Percentiles rank a stretch among this genome's conserved stretches.
phyloP scores from a whole-genome alignment of 2,797 vertebrate genomes.

The Catostomus latipinnis region DNA sequence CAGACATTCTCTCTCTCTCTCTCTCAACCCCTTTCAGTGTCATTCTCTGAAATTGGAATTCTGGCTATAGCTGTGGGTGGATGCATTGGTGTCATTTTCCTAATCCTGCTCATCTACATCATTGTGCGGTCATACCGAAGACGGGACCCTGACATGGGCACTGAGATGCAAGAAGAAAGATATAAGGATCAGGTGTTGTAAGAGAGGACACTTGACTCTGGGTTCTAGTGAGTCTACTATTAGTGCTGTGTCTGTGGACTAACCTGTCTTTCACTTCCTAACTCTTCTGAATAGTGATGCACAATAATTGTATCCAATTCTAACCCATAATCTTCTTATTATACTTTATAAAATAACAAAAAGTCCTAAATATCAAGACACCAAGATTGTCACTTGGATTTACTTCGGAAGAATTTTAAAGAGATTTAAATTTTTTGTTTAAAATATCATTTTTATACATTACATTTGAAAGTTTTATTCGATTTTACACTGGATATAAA shows the following conservation, averaged over 20 bases:
- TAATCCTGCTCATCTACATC: conserved; percentile 76
- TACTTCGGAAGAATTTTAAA: no score
- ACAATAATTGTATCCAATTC: no score
- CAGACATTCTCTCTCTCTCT: no score
- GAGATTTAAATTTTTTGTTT: no score
- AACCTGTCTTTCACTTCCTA: background rate
- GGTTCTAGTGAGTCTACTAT: background rate
- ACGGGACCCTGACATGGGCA: conserved; percentile 53
- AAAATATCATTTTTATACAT: no score
- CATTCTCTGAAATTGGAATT: conserved; percentile 84
- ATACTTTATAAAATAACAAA: no score
- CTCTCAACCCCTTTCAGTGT: conserved; percentile 38
- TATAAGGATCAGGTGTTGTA: conserved; percentile 69
- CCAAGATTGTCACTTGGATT: no score
- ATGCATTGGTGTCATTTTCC: conserved; percentile 78
- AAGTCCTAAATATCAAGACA: no score
- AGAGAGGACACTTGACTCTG: conserved; percentile 45
- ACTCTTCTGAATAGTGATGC: no score
- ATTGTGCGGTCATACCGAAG: conserved; percentile 70
- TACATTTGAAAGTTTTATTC: no score
- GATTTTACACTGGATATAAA: no score
- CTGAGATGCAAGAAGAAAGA: conserved; percentile 4
- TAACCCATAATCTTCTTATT: no score
- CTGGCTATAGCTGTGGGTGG: conserved; percentile 83
- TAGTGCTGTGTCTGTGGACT: background rate